Base-by-base conservation (phyloP, 2,113 vertebrate genomes). In the Cygnus buccinator region DNA sequence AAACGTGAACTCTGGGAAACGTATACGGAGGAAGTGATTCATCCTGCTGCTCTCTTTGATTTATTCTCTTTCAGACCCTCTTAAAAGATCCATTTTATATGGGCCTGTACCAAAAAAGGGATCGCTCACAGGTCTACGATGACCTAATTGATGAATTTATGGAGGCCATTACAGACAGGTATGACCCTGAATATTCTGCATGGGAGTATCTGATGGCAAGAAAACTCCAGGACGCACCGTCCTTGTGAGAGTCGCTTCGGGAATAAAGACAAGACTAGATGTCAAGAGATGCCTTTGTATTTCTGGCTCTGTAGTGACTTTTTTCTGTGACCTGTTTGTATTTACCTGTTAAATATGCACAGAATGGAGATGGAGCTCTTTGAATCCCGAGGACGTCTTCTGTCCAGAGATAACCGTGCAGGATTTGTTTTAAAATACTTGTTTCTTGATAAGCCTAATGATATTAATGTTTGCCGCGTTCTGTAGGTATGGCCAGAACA, bases 81-180 rank as follows among this genome's bases (percentile, higher is more conserved):
- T 96, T 99, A 7, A 98, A 98, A 68, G 99, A 99, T 55, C 99
- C 99, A 0, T 98, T 99, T 84, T 99, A 99, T 89, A 99, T 99
- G 99, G 99, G 99, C 29, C 97, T 99, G 26, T 99, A 99, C 97
- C 99, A 99, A 92, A 99, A 98, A 93, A 97, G 99, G 57, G 99
- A 99, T 75, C 98, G 98, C 59, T 99, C 99, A 0, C 98, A 99
- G 75, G 97, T 98, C 28, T 99, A 99, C 6, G 99, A 99, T 6
- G 99, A 99, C 48, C 98, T 99, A 22, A 99, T 99, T 23, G 99
- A 99, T 79, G 99, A 99, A 74, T 99, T 99, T 72, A 99, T 99
- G 99, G 99, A 99, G 65, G 99, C 99, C 41, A 98, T 99, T 28
- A 99, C 99, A 58, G 98, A 99, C 66, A 99, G 99, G 98, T 99